A percentile compares a stretch with the other conserved stretches of the same genome.
phyloP scores from a whole-genome alignment of 2,888 invertebrate genomes.

The Phrixothrix hirtus region DNA sequence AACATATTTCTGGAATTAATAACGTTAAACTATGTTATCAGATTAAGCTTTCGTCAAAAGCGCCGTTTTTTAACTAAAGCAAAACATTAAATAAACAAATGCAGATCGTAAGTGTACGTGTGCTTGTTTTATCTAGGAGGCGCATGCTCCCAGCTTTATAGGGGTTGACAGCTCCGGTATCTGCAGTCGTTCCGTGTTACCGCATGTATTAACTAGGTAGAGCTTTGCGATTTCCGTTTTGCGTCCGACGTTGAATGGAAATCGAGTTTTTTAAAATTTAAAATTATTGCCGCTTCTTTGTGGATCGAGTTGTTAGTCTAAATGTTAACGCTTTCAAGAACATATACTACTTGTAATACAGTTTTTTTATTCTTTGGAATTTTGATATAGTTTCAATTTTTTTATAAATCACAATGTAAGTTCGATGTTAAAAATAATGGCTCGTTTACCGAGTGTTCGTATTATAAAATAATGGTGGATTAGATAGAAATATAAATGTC shows the following conservation, averaged over 20 bases:
- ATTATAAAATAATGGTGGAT: slow-evolving; percentile 9
- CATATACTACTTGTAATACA: too few relatives aligned
- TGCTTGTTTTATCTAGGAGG: slow-evolving; percentile 26
- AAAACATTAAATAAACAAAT: slow-evolving; percentile 43
- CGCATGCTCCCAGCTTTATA: slow-evolving; percentile 34
- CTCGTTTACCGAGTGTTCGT: too few relatives aligned
- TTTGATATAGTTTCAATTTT: too few relatives aligned
- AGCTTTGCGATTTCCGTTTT: slow-evolving; percentile 19
- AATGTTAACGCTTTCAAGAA: too few relatives aligned
- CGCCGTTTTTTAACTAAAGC: slow-evolving; percentile 29
- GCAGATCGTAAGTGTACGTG: slow-evolving; percentile 41
- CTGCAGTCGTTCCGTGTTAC: slow-evolving; percentile 37
- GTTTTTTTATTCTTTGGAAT: too few relatives aligned
- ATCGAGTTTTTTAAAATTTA: too few relatives aligned
- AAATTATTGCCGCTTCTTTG: too few relatives aligned
- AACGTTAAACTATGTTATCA: slow-evolving; percentile 20
- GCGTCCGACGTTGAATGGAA: slow-evolving; percentile 18
- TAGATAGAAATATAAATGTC: slow-evolving; percentile 13
- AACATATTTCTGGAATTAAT: slow-evolving; percentile 14
- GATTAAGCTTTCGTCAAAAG: slow-evolving; percentile 23
- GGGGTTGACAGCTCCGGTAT: slow-evolving; percentile 36
- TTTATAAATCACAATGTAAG: too few relatives aligned
- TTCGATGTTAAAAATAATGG: too few relatives aligned
- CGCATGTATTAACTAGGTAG: slow-evolving; percentile 17
- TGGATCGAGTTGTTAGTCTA: too few relatives aligned